Evolutionary conservation across 1,140 invertebrate species (phyloP).

Genomic region (Dinothrombium tinctorium): DNA sequence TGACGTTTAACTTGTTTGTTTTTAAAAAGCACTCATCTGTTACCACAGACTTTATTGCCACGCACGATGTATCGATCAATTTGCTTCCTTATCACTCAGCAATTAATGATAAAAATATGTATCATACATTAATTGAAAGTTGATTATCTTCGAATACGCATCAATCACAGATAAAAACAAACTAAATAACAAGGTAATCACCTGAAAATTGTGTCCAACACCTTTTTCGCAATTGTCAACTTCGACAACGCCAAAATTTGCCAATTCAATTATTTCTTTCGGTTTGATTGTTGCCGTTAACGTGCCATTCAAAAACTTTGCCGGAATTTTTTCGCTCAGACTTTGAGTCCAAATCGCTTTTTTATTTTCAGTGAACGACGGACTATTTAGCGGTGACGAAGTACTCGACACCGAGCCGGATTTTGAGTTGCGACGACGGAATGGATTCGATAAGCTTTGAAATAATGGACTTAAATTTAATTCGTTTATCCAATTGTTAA

Average conservation of each 20-base stretch:
- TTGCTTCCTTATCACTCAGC: too few relatives aligned
- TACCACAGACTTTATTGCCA: too few relatives aligned
- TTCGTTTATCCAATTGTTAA: constrained; percentile 5
- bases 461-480: constrained; percentile 1
- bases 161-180: not conserved
- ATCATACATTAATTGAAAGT: too few relatives aligned
- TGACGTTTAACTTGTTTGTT: too few relatives aligned
- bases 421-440: not conserved
- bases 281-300: constrained; percentile 12
- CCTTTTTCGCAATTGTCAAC: constrained; percentile 16
- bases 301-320: constrained; percentile 11
- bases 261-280: constrained; percentile 17
- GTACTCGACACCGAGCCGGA: not conserved
- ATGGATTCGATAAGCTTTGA: not conserved
- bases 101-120: too few relatives aligned
- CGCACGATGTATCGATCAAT: too few relatives aligned
- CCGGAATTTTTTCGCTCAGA: not conserved
- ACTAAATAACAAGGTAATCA: not conserved
- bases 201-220: constrained; percentile 15
- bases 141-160: not conserved
- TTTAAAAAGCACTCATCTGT: too few relatives aligned
- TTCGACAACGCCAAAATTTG: constrained; percentile 17
- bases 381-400: not conserved
- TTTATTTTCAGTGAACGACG: not conserved
- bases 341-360: too few relatives aligned